Evolutionary conservation across 2,797 vertebrate genomes (phyloP).

Genomic region (Tamandua tetradactyla): DNA sequence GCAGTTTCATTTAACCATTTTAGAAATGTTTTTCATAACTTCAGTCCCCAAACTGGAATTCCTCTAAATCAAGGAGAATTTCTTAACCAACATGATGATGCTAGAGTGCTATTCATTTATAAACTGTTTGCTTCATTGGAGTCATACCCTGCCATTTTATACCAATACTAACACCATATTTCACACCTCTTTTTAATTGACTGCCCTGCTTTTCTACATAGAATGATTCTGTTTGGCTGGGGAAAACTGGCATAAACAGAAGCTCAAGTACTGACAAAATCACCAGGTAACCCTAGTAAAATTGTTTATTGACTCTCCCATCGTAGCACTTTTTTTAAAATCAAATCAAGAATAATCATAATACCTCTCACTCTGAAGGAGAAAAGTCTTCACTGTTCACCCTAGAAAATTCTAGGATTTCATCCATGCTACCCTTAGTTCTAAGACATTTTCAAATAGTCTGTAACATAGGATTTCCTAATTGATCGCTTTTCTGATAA

Average conservation of each 20-base stretch:
- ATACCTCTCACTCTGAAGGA: neutral
- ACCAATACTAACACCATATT: neutral
- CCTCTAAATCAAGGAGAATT: neutral
- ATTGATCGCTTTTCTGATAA: conserved; percentile 35
- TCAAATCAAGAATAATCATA: neutral
- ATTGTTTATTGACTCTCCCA: neutral
- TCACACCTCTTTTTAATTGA: neutral
- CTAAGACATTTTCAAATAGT: neutral
- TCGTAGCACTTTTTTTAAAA: neutral
- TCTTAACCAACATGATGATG: neutral
- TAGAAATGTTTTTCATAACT: neutral
- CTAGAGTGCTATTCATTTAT: neutral
- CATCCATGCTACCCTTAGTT: conserved; percentile 18
- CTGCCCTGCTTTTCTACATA: neutral
- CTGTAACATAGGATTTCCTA: neutral
- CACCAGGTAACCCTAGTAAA: neutral
- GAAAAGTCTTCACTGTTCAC: neutral
- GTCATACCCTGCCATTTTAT: neutral
- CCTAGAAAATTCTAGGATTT: conserved; percentile 17
- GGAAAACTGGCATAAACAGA: neutral
- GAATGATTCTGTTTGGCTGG: neutral
- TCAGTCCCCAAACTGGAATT: neutral
- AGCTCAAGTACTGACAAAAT: conserved; percentile 7
- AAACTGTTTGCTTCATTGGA: neutral
- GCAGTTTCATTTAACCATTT: neutral